Evolutionary conservation across 2,888 invertebrate genomes (phyloP).

Genomic region (Lasioglossum zephyrum): DNA sequence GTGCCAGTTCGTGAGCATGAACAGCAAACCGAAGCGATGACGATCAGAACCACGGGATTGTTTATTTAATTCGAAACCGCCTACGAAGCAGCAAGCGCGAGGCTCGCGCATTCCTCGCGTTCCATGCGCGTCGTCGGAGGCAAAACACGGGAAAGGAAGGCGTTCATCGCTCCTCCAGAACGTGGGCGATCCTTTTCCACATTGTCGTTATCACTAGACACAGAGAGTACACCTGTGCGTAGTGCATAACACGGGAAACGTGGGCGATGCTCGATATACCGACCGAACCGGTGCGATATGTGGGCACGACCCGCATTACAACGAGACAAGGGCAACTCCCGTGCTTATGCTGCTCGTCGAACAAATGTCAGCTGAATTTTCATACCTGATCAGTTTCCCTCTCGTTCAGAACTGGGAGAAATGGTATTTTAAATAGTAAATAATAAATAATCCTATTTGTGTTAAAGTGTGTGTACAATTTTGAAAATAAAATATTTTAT

Average conservation of each 20-base stretch:
- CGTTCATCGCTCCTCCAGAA: conserved; percentile 44
- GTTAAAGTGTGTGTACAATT: too few relatives aligned
- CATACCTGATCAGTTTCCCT: too few relatives aligned
- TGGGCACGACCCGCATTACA: conserved; percentile 70
- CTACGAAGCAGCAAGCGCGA: conserved; percentile 30
- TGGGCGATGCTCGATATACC: conserved; percentile 60
- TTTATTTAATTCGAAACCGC: conserved; percentile 46
- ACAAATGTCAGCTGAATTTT: not conserved
- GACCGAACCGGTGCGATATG: conserved; percentile 51
- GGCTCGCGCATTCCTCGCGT: conserved; percentile 60
- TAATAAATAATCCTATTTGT: too few relatives aligned
- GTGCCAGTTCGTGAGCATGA: not conserved
- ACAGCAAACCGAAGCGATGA: conserved; percentile 17
- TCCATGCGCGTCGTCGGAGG: conserved; percentile 63
- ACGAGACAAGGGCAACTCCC: conserved; percentile 63
- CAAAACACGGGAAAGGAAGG: conserved; percentile 44
- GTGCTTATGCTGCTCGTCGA: conserved; percentile 20
- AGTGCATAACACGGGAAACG: conserved; percentile 22
- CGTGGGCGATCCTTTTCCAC: conserved; percentile 50
- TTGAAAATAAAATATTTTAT: too few relatives aligned
- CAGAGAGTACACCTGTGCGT: conserved; percentile 57
- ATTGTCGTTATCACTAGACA: conserved; percentile 23
- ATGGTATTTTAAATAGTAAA: too few relatives aligned
- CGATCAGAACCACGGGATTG: conserved; percentile 21
- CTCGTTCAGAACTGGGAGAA: too few relatives aligned